Percentiles rank a stretch among this genome's conserved stretches.
Conservation (phyloP, 2,113 vertebrate species). For the Erythrolamprus reginae region DNA sequence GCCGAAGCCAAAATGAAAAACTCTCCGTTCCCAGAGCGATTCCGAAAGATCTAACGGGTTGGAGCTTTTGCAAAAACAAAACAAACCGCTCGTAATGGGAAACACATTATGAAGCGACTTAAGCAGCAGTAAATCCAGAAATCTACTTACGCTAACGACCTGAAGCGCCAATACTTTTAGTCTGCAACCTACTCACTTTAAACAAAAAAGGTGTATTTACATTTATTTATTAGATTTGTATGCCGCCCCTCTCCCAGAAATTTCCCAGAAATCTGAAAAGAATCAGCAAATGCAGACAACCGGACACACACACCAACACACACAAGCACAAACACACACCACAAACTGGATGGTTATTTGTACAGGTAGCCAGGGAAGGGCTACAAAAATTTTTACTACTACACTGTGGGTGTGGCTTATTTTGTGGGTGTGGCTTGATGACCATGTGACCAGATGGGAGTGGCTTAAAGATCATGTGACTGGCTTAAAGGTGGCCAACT, state of each 20-base stretch:
- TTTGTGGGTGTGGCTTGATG: no score
- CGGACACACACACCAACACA: background rate
- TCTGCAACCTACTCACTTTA: background rate
- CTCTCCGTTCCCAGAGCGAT: slow-evolving; percentile 11
- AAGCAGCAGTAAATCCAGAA: background rate
- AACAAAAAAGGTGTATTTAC: background rate
- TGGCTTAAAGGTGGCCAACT: no score
- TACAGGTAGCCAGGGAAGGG: no score
- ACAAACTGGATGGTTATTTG: background rate
- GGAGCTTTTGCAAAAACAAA: slow-evolving; percentile 50
- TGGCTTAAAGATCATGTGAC: no score
- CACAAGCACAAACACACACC: background rate
- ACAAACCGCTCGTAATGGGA: slow-evolving; percentile 56
- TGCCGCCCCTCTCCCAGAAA: no score
- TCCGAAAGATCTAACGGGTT: slow-evolving; percentile 48
- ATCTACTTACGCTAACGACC: background rate
- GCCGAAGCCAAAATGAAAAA: slow-evolving; percentile 34
- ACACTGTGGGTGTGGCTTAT: no score
- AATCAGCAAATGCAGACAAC: background rate
- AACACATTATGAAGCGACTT: slow-evolving; percentile 18
- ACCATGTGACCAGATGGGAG: no score
- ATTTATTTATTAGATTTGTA: no score
- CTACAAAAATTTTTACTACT: no score
- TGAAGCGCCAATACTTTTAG: background rate
- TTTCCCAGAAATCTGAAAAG: background rate